Percentiles rank a stretch among this genome's conserved stretches.
These are phyloP conservation scores for Bombus polaris DNA, from an alignment of 1,140 invertebrate genomes.

Conservation along the genomic window DNA sequence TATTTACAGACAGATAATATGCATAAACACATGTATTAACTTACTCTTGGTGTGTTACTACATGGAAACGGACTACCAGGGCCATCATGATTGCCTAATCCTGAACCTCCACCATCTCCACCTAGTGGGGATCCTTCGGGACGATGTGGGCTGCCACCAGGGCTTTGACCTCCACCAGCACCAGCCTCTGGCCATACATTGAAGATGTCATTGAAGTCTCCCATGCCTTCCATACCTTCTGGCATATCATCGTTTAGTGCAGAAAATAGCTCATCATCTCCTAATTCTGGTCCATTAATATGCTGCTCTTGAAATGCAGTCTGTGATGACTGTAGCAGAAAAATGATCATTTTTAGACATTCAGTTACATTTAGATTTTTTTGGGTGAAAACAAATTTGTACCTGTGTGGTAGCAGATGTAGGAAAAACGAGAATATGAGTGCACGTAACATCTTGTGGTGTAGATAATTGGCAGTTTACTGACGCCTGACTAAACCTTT, in stretches of 20 bases:
- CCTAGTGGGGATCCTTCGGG: slow-evolving; percentile 83
- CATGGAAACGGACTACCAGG: slow-evolving; percentile 86
- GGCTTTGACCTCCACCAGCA: slow-evolving; percentile 85
- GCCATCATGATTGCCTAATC: slow-evolving; percentile 82
- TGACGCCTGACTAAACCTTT: slow-evolving; percentile 92
- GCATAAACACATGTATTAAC: slow-evolving; percentile 22
- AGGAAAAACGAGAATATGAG: slow-evolving; percentile 99
- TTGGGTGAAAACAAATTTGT: slow-evolving; percentile 57
- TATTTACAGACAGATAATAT: neutral
- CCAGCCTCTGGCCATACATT: slow-evolving; percentile 87
- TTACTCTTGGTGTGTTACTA: slow-evolving; percentile 83
- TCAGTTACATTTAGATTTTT: neutral
- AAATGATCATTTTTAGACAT: slow-evolving; percentile 25
- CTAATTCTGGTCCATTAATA: slow-evolving; percentile 88
- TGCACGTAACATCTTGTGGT: slow-evolving; percentile 96
- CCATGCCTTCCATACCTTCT: slow-evolving; percentile 89
- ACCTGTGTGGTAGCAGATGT: slow-evolving; percentile 98
- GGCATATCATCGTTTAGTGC: slow-evolving; percentile 88
- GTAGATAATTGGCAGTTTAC: slow-evolving; percentile 93
- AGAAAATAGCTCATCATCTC: slow-evolving; percentile 89
- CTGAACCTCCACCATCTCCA: slow-evolving; percentile 85
- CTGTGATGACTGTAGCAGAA: slow-evolving; percentile 88
- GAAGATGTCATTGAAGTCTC: slow-evolving; percentile 89
- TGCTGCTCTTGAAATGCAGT: slow-evolving; percentile 93
- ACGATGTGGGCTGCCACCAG: slow-evolving; percentile 84